phyloP scores from a whole-genome alignment of 2,888 invertebrate genomes.

The Heliconius erato region DNA sequence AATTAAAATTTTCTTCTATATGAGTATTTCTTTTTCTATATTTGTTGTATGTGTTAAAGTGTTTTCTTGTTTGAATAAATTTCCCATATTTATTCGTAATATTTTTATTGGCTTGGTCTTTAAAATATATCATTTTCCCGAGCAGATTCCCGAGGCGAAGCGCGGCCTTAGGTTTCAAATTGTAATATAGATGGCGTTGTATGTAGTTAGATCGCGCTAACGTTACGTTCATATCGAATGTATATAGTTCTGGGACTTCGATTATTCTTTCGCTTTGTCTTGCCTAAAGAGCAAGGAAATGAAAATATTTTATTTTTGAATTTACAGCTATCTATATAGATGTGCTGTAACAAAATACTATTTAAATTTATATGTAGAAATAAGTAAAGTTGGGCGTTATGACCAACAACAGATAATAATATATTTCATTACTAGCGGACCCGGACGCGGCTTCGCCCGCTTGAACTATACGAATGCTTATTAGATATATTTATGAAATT shows the following conservation, averaged over 20 bases:
- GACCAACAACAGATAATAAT: too few relatives aligned
- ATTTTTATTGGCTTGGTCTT: background rate
- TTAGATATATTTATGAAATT: too few relatives aligned
- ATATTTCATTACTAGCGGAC: too few relatives aligned
- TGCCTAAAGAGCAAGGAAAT: background rate
- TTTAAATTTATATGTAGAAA: too few relatives aligned
- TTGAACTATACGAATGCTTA: too few relatives aligned
- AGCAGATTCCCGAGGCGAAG: background rate
- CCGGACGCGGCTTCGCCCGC: too few relatives aligned
- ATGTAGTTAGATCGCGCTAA: background rate
- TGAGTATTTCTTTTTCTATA: background rate
- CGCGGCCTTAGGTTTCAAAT: too few relatives aligned
- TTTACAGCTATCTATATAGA: background rate
- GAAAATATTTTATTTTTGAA: conserved; percentile 10
- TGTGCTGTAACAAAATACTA: background rate
- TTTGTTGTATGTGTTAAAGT: background rate
- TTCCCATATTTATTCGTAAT: background rate
- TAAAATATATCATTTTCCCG: background rate
- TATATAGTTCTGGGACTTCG: background rate
- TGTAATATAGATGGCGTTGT: background rate
- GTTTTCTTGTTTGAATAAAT: background rate
- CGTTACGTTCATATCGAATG: background rate
- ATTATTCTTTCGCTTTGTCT: background rate
- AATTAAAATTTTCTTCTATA: too few relatives aligned
- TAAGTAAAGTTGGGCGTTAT: too few relatives aligned